Evolutionary conservation across 1,140 invertebrate species (phyloP), one percentile per base, ranked within the genome.

Genomic region (Drosophila grimshawi): DNA sequence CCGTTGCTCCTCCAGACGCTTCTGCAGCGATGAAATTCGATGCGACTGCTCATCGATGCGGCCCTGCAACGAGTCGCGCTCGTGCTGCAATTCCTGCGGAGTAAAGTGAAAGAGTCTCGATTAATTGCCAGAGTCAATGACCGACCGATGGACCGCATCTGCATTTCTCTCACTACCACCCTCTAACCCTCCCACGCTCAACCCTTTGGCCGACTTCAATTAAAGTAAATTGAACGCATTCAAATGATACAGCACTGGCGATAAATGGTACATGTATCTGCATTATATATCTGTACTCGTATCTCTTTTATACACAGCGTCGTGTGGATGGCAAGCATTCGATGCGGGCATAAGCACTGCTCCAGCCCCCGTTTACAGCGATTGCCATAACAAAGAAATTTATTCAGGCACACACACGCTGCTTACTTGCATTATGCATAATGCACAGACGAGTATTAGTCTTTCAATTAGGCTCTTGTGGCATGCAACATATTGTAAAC

Each of bases 1-100:
- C 5, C 96, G 94, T 77, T 96, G 96, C 76, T 96, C 95, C 89
- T 97, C 96, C 37, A 97, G 93, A 11, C 96, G 94, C 62, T 96
- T 95, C 69, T 96, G 95, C 74, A 97, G 94, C 1, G 95, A 94
- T 46, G 96, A 96, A 61, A 97, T 96, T 82, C 96, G 94, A 61
- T 96, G 94, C 61, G 97, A 94, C 90, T 97, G 96, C 83, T 97
- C 96, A 30, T 96, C 96, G 71, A 96, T 95, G 46, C 95, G 95
- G 72, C 96, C 94, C 88, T 97, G 96, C 49, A 97, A 93, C 33
- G 96, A 95, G 78, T 97, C 96, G 27, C 96, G 95, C 80, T 97
- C 96, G 45, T 95, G 95, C 75, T 95, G 94, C 43, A 97, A 93
- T 92, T 97, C 96, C 96, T 97, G 86, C 3, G 39, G 10, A n/a